phyloP scores from a whole-genome alignment of 2,797 vertebrate genomes.

The Sebastes minor region DNA sequence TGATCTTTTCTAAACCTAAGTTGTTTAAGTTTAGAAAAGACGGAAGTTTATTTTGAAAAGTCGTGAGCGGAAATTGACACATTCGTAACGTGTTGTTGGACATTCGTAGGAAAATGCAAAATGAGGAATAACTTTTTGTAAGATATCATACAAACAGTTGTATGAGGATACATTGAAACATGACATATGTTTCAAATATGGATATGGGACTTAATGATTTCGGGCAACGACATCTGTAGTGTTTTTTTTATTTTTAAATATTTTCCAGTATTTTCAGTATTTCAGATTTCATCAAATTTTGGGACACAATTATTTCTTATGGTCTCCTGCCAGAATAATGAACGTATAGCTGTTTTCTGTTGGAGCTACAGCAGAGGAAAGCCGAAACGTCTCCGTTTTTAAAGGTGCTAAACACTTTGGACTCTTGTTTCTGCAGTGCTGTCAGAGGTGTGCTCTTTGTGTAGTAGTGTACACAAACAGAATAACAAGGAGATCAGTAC shows the following conservation, averaged over 20 bases:
- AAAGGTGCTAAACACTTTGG: neutral
- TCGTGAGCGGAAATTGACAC: no score
- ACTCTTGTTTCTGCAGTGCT: neutral
- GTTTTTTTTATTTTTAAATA: no score
- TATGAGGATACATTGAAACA: no score
- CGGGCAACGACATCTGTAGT: neutral
- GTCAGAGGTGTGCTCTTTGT: neutral
- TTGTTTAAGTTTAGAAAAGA: no score
- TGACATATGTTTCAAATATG: neutral
- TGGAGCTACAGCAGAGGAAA: neutral
- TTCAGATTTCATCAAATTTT: neutral
- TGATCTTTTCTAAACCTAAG: no score
- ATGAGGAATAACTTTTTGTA: no score
- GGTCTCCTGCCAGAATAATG: neutral
- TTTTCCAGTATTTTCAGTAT: neutral
- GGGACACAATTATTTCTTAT: neutral
- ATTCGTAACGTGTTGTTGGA: no score
- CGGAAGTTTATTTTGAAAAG: no score
- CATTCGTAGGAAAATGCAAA: no score
- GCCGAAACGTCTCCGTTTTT: neutral
- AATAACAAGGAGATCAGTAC: conserved; percentile 19
- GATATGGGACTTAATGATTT: neutral
- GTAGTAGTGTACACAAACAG: neutral
- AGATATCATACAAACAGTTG: no score
- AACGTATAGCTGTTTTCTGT: neutral